Evolutionary conservation across 2,797 vertebrate species (phyloP), one percentile per base, ranked within the genome.

Genomic region (Premnoplex brunnescens): DNA sequence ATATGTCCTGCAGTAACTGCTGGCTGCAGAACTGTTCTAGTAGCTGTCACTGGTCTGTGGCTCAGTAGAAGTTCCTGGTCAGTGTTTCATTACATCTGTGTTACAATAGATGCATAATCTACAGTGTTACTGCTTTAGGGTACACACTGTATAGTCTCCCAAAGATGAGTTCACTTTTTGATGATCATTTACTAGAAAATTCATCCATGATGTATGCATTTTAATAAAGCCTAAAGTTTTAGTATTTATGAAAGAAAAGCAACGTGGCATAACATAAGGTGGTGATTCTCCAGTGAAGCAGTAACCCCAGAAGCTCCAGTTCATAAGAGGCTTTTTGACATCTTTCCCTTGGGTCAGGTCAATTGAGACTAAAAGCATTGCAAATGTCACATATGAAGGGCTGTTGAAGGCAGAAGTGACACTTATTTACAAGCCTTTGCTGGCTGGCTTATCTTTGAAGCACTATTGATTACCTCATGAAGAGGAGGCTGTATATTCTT

Each of bases 401-500:
- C 54, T 95, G 56, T 12, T 89, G 72, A 72, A 82, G 80, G 71
- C 41, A 72, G 30, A 93, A 85, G 71, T 83, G 92, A 60, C 83
- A 54, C 59, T 39, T 78, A 74, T 55, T 95, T 95, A 86, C 58
- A 74, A 89, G 67, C 67, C 69, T 89, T 60, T 67, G 51, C 93
- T 94, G 55, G 58, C 79, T 95, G 79, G 37, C 80, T 89, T 88
- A 91, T 95, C 91, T 91, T 37, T 64, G 93, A 79, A 96, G 68
- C 49, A 27, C 58, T 97, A 94, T 93, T 96, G 95, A 97, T 96
- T 94, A 93, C 85, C 90, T 96, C 58, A 67, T 27, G 90, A 95
- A 24, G 46, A 96, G 63, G 56, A 54, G 37, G 83, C 85, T 93
- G 56, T 95, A 91, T 91, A 93, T 96, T 90, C 64, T 67, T 90